Evolutionary conservation across 1,140 invertebrate genomes (phyloP), one percentile per base, ranked within the genome.

Genomic region (Drosophila mojavensis): DNA sequence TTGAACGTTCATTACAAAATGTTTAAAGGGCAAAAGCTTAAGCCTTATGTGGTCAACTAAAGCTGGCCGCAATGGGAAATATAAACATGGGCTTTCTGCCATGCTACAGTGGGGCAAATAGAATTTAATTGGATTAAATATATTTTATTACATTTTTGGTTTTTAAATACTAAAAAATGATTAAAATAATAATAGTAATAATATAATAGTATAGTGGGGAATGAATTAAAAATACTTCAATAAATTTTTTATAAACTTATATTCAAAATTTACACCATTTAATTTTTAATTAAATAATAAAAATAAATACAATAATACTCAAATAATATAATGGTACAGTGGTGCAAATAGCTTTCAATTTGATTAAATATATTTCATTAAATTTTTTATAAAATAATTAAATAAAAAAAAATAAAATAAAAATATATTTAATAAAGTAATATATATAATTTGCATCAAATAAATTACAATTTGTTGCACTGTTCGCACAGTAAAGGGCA

Each of bases 21-120:
- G 67, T 67, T 79, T 75, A 79, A 79, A 79, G 76, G 76, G 55
- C 76, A 76, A 72, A 79, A 63, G 76, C 76, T 79, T 79, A 79
- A 79, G 76, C 76, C 54, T 70, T 28, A 39, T 76, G 76, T 67
- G 76, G 73, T 79, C 63, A 79, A 60, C 73, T 71, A 71, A 75
- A 71, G 55, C 76, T 33, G 71, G 50, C 72, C 76, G 58, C 72
- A 78, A 75, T 75, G 76, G 65, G 58, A 54, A 79, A 79, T 76
- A 79, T 76, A 79, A 75, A 76, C 71, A 72, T 66, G 62, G 59
- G 59, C 65, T 75, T 62, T 71, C 67, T 56, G 65, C 51, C 66
- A 56, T 30, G 24, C 45, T n/a, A 63, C 54, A 24, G 6, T 60
- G 58, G 58, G 43, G 1, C 15, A 20, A 24, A 20, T 17, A 0